Evolutionary conservation across 1,140 invertebrate genomes (phyloP).

Genomic region (Lysiphlebus fabarum): DNA sequence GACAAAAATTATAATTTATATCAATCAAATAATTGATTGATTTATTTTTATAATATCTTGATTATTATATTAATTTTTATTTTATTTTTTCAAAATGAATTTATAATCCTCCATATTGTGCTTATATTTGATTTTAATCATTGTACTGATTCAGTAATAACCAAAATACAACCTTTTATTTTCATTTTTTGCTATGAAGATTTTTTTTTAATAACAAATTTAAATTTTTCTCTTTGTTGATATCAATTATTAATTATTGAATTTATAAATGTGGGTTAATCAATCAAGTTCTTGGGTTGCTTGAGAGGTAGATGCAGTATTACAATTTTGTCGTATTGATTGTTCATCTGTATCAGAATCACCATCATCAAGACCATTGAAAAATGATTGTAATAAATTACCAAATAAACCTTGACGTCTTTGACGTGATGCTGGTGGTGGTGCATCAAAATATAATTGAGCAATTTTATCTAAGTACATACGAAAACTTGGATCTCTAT

Average conservation of each 20-base stretch:
- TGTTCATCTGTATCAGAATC: constrained; percentile 44
- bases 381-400: constrained; percentile 54
- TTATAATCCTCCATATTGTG: too few species aligned
- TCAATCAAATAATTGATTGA: too few species aligned
- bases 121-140: too few species aligned
- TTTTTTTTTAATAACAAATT: too few species aligned
- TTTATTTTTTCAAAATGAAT: too few species aligned
- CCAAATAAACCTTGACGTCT: constrained; percentile 59
- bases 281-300: constrained; percentile 47
- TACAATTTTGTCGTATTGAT: constrained; percentile 26
- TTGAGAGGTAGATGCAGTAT: constrained; percentile 43
- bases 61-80: too few species aligned
- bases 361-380: constrained; percentile 51
- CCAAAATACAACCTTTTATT: too few species aligned
- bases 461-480: constrained; percentile 83
- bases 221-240: not conserved
- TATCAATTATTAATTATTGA: constrained; percentile 9
- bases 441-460: constrained; percentile 66
- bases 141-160: too few species aligned
- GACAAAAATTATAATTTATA: too few species aligned
- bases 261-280: constrained; percentile 24
- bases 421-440: constrained; percentile 57
- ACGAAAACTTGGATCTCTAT: constrained; percentile 74
- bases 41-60: too few species aligned
- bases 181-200: too few species aligned